Evolutionary conservation across 2,113 vertebrate genomes (phyloP).

Genomic region (Boleophthalmus pectinirostris): DNA sequence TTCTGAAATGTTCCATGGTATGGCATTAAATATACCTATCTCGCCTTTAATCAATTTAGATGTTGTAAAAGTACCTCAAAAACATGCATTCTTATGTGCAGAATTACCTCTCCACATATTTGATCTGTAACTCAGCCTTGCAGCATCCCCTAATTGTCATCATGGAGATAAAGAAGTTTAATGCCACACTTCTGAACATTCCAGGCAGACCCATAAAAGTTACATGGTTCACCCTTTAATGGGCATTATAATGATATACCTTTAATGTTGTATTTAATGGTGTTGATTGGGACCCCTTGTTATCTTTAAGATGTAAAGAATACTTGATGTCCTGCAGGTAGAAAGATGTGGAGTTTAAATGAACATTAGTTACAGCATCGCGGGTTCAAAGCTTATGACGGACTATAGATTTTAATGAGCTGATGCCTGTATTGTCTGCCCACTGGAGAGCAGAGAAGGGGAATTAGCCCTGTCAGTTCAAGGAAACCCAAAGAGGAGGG

Average conservation of each 20-base stretch:
- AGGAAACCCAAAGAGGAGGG: constrained; percentile 56
- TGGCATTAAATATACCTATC: neutral
- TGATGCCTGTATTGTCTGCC: constrained; percentile 81
- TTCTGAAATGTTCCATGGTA: too few species aligned
- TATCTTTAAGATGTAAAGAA: constrained; percentile 12
- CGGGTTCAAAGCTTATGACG: constrained; percentile 83
- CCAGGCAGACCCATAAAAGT: neutral
- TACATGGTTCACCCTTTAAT: neutral
- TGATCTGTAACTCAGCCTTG: neutral
- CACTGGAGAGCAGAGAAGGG: constrained; percentile 53
- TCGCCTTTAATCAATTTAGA: neutral
- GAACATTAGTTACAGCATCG: constrained; percentile 31
- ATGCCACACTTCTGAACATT: neutral
- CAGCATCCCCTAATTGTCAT: too few species aligned
- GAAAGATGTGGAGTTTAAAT: constrained; percentile 26
- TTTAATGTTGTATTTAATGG: constrained; percentile 15
- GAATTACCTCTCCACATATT: neutral
- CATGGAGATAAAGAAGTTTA: neutral
- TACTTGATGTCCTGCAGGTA: neutral
- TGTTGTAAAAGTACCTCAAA: neutral
- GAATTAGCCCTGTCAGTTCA: constrained; percentile 84
- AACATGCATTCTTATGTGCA: neutral
- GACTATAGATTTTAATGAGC: constrained; percentile 89
- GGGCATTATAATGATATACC: neutral
- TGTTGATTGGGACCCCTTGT: neutral